phyloP scores from a whole-genome alignment of 2,888 invertebrate genomes.

The Spodoptera littoralis region DNA sequence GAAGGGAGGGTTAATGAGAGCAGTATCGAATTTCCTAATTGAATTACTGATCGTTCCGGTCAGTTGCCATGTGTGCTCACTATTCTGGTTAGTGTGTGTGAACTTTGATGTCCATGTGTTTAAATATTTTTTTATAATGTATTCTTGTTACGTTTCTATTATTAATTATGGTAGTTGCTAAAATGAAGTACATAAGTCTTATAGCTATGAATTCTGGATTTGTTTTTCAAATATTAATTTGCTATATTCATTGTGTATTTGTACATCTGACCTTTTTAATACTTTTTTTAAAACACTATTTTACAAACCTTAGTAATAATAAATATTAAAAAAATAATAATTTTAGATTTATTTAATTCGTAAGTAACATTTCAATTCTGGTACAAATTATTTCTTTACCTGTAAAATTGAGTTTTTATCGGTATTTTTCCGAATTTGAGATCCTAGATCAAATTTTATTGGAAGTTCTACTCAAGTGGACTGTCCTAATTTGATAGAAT shows the following conservation, averaged over 20 bases:
- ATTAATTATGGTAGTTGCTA: too few species aligned
- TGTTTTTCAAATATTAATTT: too few species aligned
- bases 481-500: constrained; percentile 18
- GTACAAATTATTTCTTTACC: neutral
- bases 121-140: neutral
- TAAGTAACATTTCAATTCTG: too few species aligned
- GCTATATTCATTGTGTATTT: too few species aligned
- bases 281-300: too few species aligned
- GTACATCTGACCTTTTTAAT: too few species aligned
- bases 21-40: constrained; percentile 41
- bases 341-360: too few species aligned
- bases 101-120: neutral
- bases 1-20: constrained; percentile 48
- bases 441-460: constrained; percentile 19
- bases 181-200: too few species aligned
- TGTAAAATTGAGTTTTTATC: constrained; percentile 18
- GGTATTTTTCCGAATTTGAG: constrained; percentile 4
- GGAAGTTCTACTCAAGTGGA: constrained; percentile 12
- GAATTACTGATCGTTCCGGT: constrained; percentile 32
- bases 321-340: too few species aligned
- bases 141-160: too few species aligned
- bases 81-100: constrained; percentile 3
- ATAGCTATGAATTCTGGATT: too few species aligned
- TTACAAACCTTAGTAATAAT: too few species aligned
- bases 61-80: constrained; percentile 16